Percentiles rank a stretch among this genome's conserved stretches.
These are phyloP conservation scores for Montipora capitata DNA, from an alignment of 92 coral and sea anemone species.

Conservation along the genomic window DNA sequence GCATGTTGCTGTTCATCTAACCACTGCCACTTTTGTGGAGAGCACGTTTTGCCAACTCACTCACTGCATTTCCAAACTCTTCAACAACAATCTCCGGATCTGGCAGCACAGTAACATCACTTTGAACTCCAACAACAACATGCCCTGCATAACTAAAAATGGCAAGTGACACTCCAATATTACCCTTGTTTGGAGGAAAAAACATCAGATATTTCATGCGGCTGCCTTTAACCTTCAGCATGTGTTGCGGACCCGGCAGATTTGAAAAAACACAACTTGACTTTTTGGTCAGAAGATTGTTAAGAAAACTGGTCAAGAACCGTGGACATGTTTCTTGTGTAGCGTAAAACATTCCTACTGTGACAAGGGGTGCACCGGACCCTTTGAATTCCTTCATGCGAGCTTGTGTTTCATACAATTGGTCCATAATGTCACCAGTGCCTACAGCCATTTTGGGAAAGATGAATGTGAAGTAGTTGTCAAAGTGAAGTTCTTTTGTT, in stretches of 20 bases:
- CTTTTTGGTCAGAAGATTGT: slow-evolving; percentile 64
- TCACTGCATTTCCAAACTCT: slow-evolving; percentile 78
- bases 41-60: neutral
- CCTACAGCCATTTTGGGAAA: neutral
- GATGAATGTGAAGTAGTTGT: neutral
- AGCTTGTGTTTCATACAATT: neutral
- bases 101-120: slow-evolving; percentile 80
- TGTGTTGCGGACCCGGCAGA: slow-evolving; percentile 89
- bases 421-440: neutral
- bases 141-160: slow-evolving; percentile 86
- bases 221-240: slow-evolving; percentile 69
- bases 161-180: slow-evolving; percentile 87
- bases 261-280: slow-evolving; percentile 90
- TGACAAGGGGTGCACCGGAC: neutral
- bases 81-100: slow-evolving; percentile 81
- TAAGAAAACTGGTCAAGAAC: slow-evolving; percentile 42
- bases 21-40: no score
- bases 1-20: no score
- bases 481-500: neutral
- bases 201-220: slow-evolving; percentile 73
- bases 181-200: slow-evolving; percentile 92
- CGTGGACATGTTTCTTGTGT: slow-evolving; percentile 82
- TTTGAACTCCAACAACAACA: slow-evolving; percentile 83
- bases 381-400: neutral
- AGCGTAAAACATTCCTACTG: slow-evolving; percentile 26